These are phyloP conservation scores for Zapus hudsonius DNA, from an alignment of 2,113 vertebrate genomes.

Conservation along the genomic window DNA sequence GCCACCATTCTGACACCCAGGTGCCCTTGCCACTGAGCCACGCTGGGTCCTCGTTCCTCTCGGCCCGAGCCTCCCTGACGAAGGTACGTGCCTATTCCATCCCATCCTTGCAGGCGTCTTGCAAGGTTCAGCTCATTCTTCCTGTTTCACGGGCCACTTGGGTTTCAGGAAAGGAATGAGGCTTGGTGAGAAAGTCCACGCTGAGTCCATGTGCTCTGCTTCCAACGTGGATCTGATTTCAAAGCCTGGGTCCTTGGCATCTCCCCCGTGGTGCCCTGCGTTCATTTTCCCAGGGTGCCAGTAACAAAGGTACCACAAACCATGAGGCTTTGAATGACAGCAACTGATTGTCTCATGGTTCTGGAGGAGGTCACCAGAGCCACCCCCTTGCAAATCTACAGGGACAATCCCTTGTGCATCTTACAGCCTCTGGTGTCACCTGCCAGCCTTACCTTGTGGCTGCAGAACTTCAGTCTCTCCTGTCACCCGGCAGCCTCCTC, in stretches of 20 bases:
- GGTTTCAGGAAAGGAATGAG: slow-evolving; percentile 19
- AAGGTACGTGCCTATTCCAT: background rate
- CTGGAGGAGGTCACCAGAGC: background rate
- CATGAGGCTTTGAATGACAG: background rate
- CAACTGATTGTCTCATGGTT: background rate
- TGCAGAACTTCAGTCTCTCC: no score
- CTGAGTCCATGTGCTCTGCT: background rate
- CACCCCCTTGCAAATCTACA: background rate
- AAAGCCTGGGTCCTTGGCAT: background rate
- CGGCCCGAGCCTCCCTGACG: background rate
- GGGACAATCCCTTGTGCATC: no score
- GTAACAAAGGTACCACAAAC: background rate
- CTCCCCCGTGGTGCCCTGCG: rapidly evolving
- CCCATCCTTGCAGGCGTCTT: background rate
- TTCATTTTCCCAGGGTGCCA: background rate
- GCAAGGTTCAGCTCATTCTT: background rate
- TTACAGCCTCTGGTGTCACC: background rate
- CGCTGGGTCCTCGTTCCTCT: background rate
- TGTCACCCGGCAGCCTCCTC: no score
- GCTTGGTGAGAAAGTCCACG: background rate
- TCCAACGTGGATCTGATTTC: slow-evolving; percentile 18
- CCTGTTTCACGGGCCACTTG: background rate
- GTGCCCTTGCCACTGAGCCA: background rate
- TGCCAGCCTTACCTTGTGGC: rapidly evolving
- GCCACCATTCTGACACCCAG: background rate